phyloP scores from a whole-genome alignment of 2,113 vertebrate genomes.

The Mellivora capensis region DNA sequence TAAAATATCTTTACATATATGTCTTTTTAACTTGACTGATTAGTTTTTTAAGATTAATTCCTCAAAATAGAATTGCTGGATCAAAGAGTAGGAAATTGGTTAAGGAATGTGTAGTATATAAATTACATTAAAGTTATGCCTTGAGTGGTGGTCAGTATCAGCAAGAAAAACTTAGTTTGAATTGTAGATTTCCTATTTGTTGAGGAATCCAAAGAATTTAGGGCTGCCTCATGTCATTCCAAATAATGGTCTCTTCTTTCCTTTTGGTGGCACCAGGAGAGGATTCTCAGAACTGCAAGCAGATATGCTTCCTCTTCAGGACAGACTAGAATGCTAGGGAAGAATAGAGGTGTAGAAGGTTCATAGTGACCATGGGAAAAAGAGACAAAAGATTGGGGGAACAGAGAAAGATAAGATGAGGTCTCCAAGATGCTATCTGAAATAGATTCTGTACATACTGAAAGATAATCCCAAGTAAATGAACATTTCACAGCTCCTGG shows the following conservation, averaged over 20 bases:
- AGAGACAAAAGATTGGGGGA: neutral
- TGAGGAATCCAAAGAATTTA: neutral
- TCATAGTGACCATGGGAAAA: neutral
- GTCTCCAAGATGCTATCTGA: neutral
- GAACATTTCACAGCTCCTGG: neutral
- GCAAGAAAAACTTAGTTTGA: neutral
- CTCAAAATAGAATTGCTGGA: neutral
- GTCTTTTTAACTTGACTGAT: constrained; percentile 7
- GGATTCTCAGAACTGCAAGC: neutral
- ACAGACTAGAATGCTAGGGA: neutral
- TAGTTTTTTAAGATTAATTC: constrained; percentile 2
- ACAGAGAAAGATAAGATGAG: neutral
- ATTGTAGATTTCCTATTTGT: neutral
- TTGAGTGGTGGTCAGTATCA: neutral
- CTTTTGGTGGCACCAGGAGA: neutral
- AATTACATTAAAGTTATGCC: neutral
- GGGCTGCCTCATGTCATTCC: neutral
- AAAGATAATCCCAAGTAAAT: neutral
- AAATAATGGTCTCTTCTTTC: neutral
- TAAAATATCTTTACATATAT: neutral
- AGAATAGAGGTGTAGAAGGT: neutral
- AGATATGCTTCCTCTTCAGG: neutral
- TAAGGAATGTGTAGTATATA: neutral
- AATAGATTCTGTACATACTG: neutral
- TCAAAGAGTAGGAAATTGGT: neutral